These are phyloP conservation scores for Cephalotes varians DNA, from an alignment of 2,888 invertebrate genomes.

Conservation along the genomic window DNA sequence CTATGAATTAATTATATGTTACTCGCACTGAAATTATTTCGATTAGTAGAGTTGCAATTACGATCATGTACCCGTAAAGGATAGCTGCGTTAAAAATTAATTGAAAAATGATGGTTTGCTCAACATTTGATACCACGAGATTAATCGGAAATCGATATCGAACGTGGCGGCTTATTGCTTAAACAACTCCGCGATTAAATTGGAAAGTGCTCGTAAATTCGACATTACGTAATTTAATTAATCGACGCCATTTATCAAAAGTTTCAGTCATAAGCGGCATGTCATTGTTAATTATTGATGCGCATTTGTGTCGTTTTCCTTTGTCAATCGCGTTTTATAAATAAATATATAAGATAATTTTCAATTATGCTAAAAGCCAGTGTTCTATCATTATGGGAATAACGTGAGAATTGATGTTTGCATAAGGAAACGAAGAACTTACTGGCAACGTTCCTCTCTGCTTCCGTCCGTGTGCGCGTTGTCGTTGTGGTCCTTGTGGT, in stretches of 20 bases:
- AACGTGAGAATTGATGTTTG: not conserved
- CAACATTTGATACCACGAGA: constrained; percentile 23
- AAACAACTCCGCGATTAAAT: constrained; percentile 39
- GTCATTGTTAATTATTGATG: constrained; percentile 33
- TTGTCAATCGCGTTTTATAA: not conserved
- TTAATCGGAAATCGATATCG: constrained; percentile 46
- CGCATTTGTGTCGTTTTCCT: not conserved
- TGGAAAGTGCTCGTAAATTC: constrained; percentile 36
- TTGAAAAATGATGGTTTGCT: constrained; percentile 1
- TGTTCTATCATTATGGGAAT: not conserved
- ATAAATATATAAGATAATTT: not conserved
- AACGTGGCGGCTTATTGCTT: not conserved
- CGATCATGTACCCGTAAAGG: not conserved
- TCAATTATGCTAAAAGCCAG: constrained; percentile 11
- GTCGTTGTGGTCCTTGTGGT: constrained; percentile 81
- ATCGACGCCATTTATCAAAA: constrained; percentile 17
- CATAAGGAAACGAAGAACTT: constrained; percentile 63
- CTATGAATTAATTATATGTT: not conserved
- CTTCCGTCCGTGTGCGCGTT: constrained; percentile 78
- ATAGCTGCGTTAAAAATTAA: constrained; percentile 38
- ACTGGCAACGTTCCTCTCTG: constrained; percentile 81
- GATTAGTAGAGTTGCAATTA: not conserved
- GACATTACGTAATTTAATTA: constrained; percentile 23
- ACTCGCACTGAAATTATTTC: not conserved
- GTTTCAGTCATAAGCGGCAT: not conserved